Evolutionary conservation across 2,113 vertebrate species (phyloP).

Genomic region (Caracal caracal): DNA sequence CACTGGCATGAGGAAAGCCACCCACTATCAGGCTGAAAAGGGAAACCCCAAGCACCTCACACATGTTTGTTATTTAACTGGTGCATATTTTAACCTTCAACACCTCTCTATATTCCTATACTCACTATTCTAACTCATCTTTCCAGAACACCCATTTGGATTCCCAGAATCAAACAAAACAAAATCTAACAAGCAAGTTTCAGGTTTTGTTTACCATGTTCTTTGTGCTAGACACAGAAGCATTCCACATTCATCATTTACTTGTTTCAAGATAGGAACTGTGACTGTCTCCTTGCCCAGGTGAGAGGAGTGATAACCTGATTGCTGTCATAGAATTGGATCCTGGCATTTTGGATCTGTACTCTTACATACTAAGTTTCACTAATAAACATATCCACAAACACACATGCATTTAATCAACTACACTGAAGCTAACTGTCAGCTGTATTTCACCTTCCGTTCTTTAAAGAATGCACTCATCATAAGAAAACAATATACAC

Average conservation of each 20-base stretch:
- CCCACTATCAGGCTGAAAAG: background rate
- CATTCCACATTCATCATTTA: background rate
- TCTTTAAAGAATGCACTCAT: background rate
- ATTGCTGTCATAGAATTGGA: background rate
- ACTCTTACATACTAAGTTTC: background rate
- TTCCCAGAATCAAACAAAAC: background rate
- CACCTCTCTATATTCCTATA: background rate
- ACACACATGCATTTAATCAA: background rate
- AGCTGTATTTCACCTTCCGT: background rate
- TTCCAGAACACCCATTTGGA: background rate
- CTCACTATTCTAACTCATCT: background rate
- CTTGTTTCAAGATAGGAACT: background rate
- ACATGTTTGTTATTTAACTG: background rate
- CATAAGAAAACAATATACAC: background rate
- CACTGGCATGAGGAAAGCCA: background rate
- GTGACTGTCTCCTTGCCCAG: background rate
- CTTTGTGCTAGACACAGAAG: background rate
- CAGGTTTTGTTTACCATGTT: background rate
- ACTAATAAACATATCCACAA: background rate
- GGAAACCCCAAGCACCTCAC: background rate
- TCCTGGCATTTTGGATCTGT: background rate
- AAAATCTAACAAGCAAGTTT: background rate
- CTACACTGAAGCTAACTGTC: background rate
- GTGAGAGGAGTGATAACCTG: background rate
- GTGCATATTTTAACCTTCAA: conserved; percentile 6